Conservation (phyloP, 2,888 invertebrate species). For the Heliconius sara region DNA sequence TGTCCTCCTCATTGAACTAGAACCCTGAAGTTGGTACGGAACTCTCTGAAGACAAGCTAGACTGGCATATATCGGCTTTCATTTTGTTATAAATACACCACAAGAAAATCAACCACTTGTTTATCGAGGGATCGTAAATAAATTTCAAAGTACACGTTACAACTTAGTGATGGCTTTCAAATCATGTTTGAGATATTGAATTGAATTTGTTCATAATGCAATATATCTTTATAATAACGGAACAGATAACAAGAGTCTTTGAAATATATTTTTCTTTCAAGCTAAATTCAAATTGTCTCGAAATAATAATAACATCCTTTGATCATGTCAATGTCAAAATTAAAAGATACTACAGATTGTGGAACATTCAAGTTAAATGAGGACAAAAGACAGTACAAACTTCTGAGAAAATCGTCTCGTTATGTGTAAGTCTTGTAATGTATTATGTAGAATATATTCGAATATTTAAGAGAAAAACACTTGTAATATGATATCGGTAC, state of each 20-base stretch:
- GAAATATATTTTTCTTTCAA: conserved; percentile 18
- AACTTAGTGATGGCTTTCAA: conserved; percentile 1
- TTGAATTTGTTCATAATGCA: conserved; percentile 16
- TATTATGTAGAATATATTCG: neutral
- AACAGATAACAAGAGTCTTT: conserved; percentile 18
- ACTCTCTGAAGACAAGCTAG: too few species aligned
- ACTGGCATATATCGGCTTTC: too few species aligned
- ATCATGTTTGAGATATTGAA: neutral
- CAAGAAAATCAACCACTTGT: neutral
- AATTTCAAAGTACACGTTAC: conserved; percentile 1
- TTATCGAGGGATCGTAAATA: neutral
- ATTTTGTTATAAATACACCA: neutral
- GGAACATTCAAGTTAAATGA: neutral
- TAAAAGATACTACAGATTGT: conserved; percentile 9
- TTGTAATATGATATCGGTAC: neutral
- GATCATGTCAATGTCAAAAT: conserved; percentile 24
- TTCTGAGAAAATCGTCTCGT: neutral
- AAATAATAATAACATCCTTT: conserved; percentile 21
- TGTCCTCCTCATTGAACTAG: too few species aligned
- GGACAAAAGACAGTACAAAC: neutral
- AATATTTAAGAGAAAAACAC: neutral
- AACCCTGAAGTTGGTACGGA: too few species aligned
- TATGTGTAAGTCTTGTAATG: neutral
- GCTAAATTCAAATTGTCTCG: conserved; percentile 6
- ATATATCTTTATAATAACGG: conserved; percentile 4